A percentile compares a stretch with the other conserved stretches of the same genome.
Conservation (phyloP, 2,888 invertebrate species). For the Drosophila trichaetosa region DNA sequence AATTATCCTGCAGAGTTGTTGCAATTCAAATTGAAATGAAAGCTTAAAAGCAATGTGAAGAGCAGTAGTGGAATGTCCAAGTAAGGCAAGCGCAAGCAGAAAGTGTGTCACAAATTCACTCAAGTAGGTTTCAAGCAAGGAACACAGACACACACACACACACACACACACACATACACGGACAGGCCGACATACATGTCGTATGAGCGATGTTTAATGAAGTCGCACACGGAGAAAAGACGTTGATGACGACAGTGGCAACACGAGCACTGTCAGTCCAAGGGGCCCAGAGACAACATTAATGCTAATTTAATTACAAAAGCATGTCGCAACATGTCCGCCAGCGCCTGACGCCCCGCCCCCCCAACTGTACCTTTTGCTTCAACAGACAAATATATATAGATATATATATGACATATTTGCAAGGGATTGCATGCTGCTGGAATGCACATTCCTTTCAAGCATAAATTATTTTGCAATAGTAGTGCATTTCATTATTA, state of each 20-base stretch:
- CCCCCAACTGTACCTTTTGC: constrained; percentile 27
- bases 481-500: background rate
- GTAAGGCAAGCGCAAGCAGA: constrained; percentile 30
- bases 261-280: constrained; percentile 37
- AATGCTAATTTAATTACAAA: constrained; percentile 72
- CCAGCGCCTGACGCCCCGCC: constrained; percentile 3
- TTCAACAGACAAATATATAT: constrained; percentile 3
- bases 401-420: constrained; percentile 21
- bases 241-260: constrained; percentile 47
- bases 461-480: background rate
- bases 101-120: constrained; percentile 57
- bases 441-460: constrained; percentile 13
- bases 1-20: constrained; percentile 22
- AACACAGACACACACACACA: background rate
- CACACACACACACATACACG: background rate
- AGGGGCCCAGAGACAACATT: constrained; percentile 58
- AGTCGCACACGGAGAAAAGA: constrained; percentile 41
- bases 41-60: constrained; percentile 26
- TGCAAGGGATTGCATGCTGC: constrained; percentile 16
- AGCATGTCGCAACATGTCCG: constrained; percentile 55
- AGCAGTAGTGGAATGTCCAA: constrained; percentile 11
- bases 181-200: constrained; percentile 40
- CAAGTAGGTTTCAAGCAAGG: constrained; percentile 32
- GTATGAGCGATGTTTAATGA: constrained; percentile 72
- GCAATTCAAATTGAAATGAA: constrained; percentile 48